Evolutionary conservation across 2,113 vertebrate genomes (phyloP).

Genomic region (Charadrius vociferus): DNA sequence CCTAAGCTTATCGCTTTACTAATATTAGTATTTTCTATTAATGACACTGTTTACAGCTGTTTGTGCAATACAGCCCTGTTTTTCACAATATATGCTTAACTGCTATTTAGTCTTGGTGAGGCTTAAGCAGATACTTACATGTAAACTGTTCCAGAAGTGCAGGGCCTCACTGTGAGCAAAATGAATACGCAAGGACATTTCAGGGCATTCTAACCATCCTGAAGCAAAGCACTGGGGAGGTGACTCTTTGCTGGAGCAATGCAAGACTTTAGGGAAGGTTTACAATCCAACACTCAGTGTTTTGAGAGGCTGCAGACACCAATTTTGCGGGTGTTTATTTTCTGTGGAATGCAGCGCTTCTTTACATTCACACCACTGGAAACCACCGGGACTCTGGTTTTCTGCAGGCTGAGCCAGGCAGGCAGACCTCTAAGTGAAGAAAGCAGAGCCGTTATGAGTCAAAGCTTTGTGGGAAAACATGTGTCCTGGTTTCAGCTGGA

Average conservation of each 20-base stretch:
- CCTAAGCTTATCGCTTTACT: neutral
- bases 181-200: neutral
- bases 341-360: neutral
- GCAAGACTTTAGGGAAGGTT: neutral
- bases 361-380: neutral
- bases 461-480: neutral
- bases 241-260: neutral
- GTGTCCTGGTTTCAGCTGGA: neutral
- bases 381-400: neutral
- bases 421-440: neutral
- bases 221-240: neutral
- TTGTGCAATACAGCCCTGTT: neutral
- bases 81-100: neutral
- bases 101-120: neutral
- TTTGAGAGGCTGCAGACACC: neutral
- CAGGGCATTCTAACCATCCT: neutral
- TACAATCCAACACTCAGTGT: rapidly evolving
- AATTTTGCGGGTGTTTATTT: neutral
- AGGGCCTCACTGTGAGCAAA: neutral
- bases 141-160: neutral
- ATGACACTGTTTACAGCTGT: neutral
- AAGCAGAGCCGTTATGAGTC: neutral
- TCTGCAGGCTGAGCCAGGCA: neutral
- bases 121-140: neutral
- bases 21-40: neutral